Base-by-base conservation (phyloP, 2,888 invertebrate genomes). In the Xylota sylvarum region DNA sequence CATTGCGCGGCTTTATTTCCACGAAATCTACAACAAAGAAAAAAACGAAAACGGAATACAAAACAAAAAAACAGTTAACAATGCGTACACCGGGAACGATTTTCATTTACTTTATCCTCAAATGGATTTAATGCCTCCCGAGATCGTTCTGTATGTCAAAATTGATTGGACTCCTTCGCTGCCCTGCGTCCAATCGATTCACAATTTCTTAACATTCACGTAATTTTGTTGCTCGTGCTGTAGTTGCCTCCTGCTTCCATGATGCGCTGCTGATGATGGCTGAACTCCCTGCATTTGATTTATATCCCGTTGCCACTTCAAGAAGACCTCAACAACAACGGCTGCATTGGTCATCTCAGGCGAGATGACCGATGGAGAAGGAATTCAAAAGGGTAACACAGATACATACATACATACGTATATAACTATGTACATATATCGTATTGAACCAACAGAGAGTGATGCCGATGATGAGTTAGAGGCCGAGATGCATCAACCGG, bases 111-210 rank as follows among this genome's bases (percentile, higher is more conserved):
- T 82, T 86, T 69, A 77, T 86, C 77, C 82, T 78, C 82, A 86
- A 86, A 82, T 82, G 86, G 82, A 86, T 86, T 73, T 86, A 82
- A 86, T 86, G 81, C 81, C 81, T 81, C 52, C 85, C 81, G 81
- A 85, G 82, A 86, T 86, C 82, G 82, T 86, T 86, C 77, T 82
- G 83, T 78, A 87, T 79, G 87, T 87, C 87, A 87, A 87, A 87
- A 87, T 79, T 87, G 87, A 87, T 87, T 87, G 87, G 87, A 83
- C 78, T 87, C 78, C 78, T 87, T 81, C 62, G 79, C 70, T 79
- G 78, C 43, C 78, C 77, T 86, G 77, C 82, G 77, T 82, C 82
- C 77, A 86, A 77, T 86, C 82, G 86, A 73, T 82, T 86, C 72
- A 73, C 82, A 86, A 86, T 86, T 86, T 78, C 77, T 86, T 78